Base-by-base conservation (phyloP, 2,113 vertebrate species). In the Tautogolabrus adspersus region DNA sequence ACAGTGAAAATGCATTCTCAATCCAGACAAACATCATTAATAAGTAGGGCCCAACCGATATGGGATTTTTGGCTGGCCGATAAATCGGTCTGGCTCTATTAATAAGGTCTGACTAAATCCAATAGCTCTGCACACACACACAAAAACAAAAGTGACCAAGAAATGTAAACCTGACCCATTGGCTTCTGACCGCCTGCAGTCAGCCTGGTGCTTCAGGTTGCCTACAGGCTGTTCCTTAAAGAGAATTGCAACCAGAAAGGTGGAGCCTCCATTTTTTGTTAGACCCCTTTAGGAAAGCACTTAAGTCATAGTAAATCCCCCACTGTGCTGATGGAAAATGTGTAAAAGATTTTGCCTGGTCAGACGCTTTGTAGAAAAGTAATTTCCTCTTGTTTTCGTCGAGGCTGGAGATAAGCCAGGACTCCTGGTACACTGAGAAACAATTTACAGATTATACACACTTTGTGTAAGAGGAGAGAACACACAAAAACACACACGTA, bases 311-410 rank as follows among this genome's bases (percentile, higher is more conserved):
- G 74, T 79, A 66, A 84, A 83, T 73, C 65, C 68, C 65, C 79
- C 68, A 79, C 82, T 82, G 79, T 55, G 77, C 56, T 66, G 46
- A 47, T 66, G 75, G 75, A 88, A 89, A 88, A 78, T 46, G 3
- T 74, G 77, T 75, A 81, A 81, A 75, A 84, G 66, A 84, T 88
- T 88, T 74, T 79, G 80, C 82, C 69, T 82, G 72, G 83, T 91
- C 86, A 88, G 87, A 82, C 49, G 26, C 78, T 89, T 86, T 87
- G 79, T 58, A 88, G 79, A 84, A 82, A 91, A 87, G 83, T 84
- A 65, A 88, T 92, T 90, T 81, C 84, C 84, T 82, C 63, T 69
- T 73, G 84, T 90, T 88, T 92, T 87, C 72, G 75, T 56, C 55
- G 69, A 75, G 67, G 66, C 66, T 89, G 80, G 77, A 80, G 76